Percentiles rank a stretch among this genome's conserved stretches.
These are phyloP conservation scores for Formica selysi DNA, from an alignment of 1,140 invertebrate species.

Conservation along the genomic window DNA sequence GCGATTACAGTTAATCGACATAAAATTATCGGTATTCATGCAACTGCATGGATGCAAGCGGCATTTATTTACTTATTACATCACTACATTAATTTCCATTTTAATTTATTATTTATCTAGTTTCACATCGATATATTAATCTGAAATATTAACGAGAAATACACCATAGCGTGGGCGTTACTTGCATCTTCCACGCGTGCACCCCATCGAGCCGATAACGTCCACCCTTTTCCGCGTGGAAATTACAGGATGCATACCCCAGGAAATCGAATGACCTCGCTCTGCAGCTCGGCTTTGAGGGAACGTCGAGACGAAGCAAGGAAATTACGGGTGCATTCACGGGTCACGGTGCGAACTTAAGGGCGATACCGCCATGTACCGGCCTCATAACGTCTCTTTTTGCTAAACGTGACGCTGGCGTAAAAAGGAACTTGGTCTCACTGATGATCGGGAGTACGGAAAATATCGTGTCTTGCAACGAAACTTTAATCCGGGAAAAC, in stretches of 20 bases:
- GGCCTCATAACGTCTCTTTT: slow-evolving; percentile 15
- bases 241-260: slow-evolving; percentile 59
- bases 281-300: slow-evolving; percentile 41
- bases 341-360: slow-evolving; percentile 58
- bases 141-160: slow-evolving; percentile 50
- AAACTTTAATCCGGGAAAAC: slow-evolving; percentile 33
- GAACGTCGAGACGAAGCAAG: slow-evolving; percentile 36
- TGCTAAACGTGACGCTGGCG: background rate
- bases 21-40: slow-evolving; percentile 54
- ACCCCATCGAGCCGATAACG: slow-evolving; percentile 53
- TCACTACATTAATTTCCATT: slow-evolving; percentile 54
- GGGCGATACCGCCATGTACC: slow-evolving; percentile 31
- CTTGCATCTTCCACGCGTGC: slow-evolving; percentile 49
- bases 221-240: slow-evolving; percentile 59
- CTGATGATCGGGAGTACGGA: background rate
- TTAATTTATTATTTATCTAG: slow-evolving; percentile 59
- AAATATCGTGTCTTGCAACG: background rate
- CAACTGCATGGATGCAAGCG: slow-evolving; percentile 26
- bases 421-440: slow-evolving; percentile 32
- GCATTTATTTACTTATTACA: slow-evolving; percentile 56
- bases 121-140: slow-evolving; percentile 31
- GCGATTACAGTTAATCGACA: slow-evolving; percentile 58
- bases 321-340: slow-evolving; percentile 60
- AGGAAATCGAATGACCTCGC: slow-evolving; percentile 63
- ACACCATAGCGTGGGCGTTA: slow-evolving; percentile 16